These are phyloP conservation scores for Cremastobaeus sp. DNA, from an alignment of 2,888 invertebrate genomes.

Conservation along the genomic window DNA sequence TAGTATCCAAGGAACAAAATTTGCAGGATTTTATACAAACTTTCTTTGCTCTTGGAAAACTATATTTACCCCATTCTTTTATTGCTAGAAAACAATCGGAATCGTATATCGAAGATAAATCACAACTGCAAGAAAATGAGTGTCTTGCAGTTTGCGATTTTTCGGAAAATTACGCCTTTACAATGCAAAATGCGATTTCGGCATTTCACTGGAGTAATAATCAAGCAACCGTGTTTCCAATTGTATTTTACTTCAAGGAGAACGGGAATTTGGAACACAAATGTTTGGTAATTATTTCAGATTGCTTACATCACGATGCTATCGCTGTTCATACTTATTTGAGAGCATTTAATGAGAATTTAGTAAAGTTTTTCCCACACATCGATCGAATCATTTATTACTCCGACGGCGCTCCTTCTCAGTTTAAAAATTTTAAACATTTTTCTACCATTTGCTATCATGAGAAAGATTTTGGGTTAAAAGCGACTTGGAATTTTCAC, in stretches of 20 bases:
- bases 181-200: constrained; percentile 17
- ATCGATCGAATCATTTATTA: constrained; percentile 24
- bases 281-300: too few species aligned
- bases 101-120: constrained; percentile 24
- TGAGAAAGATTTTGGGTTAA: constrained; percentile 36
- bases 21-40: constrained; percentile 28
- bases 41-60: constrained; percentile 25
- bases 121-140: constrained; percentile 13
- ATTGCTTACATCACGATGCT: too few species aligned
- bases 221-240: constrained; percentile 26
- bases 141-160: constrained; percentile 33
- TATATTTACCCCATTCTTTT: constrained; percentile 39
- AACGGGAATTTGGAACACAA: too few species aligned
- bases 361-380: too few species aligned
- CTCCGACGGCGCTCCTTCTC: constrained; percentile 42
- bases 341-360: constrained; percentile 22
- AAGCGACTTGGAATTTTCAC: constrained; percentile 42
- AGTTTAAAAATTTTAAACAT: constrained; percentile 45
- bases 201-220: constrained; percentile 29
- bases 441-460: constrained; percentile 23
- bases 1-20: too few species aligned
- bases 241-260: constrained; percentile 37
- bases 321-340: constrained; percentile 16
- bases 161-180: too few species aligned
- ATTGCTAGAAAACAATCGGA: constrained; percentile 39